Conservation (phyloP, 2,888 invertebrate species). For the Spodoptera littoralis region DNA sequence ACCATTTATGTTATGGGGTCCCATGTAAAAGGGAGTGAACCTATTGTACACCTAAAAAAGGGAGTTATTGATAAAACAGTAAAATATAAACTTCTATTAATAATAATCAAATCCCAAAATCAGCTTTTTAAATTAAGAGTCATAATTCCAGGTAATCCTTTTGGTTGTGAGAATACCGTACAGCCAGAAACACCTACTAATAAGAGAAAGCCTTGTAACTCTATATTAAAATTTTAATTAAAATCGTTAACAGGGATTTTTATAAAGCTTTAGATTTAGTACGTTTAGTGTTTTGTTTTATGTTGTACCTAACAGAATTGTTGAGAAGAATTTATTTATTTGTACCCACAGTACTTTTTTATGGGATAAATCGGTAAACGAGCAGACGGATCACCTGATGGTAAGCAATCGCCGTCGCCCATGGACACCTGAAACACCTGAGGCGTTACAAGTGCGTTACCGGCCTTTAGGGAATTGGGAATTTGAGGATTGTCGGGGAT, state of each 20-base stretch:
- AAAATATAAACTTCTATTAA: slow-evolving; percentile 2
- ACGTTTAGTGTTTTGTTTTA: slow-evolving; percentile 42
- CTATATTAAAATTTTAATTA: slow-evolving; percentile 63
- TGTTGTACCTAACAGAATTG: slow-evolving; percentile 37
- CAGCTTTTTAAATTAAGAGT: slow-evolving; percentile 16
- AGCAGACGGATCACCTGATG: too few relatives aligned
- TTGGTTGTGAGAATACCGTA: slow-evolving; percentile 20
- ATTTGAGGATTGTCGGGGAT: too few relatives aligned
- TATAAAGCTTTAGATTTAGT: slow-evolving; percentile 55
- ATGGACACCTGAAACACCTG: too few relatives aligned
- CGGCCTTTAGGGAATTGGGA: too few relatives aligned
- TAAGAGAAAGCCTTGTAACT: slow-evolving; percentile 47
- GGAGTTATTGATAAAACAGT: background rate
- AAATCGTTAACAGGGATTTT: slow-evolving; percentile 48
- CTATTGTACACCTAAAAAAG: too few relatives aligned
- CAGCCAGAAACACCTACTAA: slow-evolving; percentile 34
- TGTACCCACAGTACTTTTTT: too few relatives aligned
- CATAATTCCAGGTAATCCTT: slow-evolving; percentile 51
- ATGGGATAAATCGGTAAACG: too few relatives aligned
- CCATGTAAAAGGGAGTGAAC: too few relatives aligned
- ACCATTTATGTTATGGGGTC: too few relatives aligned
- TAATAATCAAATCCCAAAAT: slow-evolving; percentile 7
- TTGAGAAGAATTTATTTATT: background rate
- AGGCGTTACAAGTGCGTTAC: too few relatives aligned
- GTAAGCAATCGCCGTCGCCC: too few relatives aligned